Base-by-base conservation (phyloP, 1,140 invertebrate genomes). In the Melipona quadrifasciata region DNA sequence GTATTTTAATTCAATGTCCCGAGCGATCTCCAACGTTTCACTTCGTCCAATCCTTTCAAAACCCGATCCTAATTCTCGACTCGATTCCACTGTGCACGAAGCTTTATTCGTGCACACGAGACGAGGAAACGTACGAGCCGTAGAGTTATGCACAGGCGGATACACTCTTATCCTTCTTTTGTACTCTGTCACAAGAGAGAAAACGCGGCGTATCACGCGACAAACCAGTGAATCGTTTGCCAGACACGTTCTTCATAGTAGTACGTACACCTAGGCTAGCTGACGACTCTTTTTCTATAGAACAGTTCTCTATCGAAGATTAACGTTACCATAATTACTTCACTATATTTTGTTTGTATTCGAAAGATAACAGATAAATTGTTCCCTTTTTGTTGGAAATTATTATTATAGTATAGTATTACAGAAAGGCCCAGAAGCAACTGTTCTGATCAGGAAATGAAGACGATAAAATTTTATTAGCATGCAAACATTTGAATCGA, bases 91-190 rank as follows among this genome's bases (percentile, higher is more conserved):
- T 76, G 73, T 76, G 80, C 51, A 76, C 80, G 65, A 31, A 68
- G 34, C 80, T 47, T 82, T 53, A 76, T 21, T 55, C 53, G 11
- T n/a, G 74, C 74, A 21, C 34, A n/a, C 39, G 55, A 47, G 70
- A n/a, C 58, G 27, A 27, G 82, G 53, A 61, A 64, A 70, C 64
- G 17, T 17, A 53, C 72, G 16, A 1, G 75, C 11, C 39, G 17
- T n/a, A 27, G 31, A 6, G 65, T 19, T 57, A 57, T 70, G 58
- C 71, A 75, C 31, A 24, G 34, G 1, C 82, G 76, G 82, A 84
- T 79, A 61, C 78, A 53, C 77, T 68, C 77, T 71, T 77, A 84
- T 84, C 82, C 76, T 84, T 58, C 82, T 84, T 84, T 79, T 78
- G 65, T 84, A 31, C 8, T 55, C 67, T 17, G 27, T 53, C 17